Percentiles rank a stretch among this genome's conserved stretches.
phyloP scores from a whole-genome alignment of 2,888 invertebrate genomes.

The Platycheirus rosarum region DNA sequence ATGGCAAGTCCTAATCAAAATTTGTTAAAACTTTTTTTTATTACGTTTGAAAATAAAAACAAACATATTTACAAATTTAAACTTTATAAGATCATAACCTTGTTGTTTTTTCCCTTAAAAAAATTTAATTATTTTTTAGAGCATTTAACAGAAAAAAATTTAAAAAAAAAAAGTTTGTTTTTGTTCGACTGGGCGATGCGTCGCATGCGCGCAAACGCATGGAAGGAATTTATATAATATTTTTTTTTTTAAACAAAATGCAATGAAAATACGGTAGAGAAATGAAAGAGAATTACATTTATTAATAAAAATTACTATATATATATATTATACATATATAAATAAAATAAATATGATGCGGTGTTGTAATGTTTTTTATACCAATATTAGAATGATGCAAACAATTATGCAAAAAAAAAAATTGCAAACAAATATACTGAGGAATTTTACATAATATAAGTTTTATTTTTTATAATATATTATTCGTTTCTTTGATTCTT shows the following conservation, averaged over 20 bases:
- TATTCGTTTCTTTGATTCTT: slow-evolving; percentile 56
- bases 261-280: slow-evolving; percentile 65
- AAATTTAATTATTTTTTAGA: slow-evolving; percentile 29
- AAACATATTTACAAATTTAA: slow-evolving; percentile 49
- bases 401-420: slow-evolving; percentile 43
- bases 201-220: slow-evolving; percentile 22
- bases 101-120: slow-evolving; percentile 46
- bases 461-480: slow-evolving; percentile 73
- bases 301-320: slow-evolving; percentile 51
- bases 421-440: slow-evolving; percentile 64
- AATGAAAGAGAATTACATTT: slow-evolving; percentile 58
- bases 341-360: slow-evolving; percentile 59
- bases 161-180: slow-evolving; percentile 3
- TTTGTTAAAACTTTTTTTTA: slow-evolving; percentile 67
- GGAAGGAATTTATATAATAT: slow-evolving; percentile 40
- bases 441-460: slow-evolving; percentile 72
- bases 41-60: slow-evolving; percentile 58
- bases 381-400: slow-evolving; percentile 74
- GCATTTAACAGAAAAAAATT: slow-evolving; percentile 41
- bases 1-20: slow-evolving; percentile 60
- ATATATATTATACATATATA: slow-evolving; percentile 49
- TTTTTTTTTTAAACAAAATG: slow-evolving; percentile 51
- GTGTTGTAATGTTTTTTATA: slow-evolving; percentile 75
- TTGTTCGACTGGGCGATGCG: slow-evolving; percentile 46
- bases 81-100: slow-evolving; percentile 33